Conservation (phyloP, 1,140 invertebrate genomes). For the Sitodiplosis mosellana region DNA sequence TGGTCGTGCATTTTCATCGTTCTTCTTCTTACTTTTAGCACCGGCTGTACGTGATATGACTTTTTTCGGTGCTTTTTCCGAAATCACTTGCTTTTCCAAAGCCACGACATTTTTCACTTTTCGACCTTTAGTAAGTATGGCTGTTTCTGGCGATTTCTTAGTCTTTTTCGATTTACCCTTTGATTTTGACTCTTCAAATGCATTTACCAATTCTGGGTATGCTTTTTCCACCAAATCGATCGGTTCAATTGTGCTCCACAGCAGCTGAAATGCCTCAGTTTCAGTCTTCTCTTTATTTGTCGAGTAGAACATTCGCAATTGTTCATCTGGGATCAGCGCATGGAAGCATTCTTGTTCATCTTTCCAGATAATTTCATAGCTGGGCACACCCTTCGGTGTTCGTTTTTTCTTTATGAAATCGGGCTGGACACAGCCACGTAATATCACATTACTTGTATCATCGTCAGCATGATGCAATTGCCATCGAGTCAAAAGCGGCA, state of each 20-base stretch:
- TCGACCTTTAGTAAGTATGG: no score
- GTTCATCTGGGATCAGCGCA: constrained; percentile 34
- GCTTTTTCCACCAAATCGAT: constrained; percentile 38
- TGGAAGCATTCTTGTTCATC: constrained; percentile 33
- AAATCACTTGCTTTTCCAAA: neutral
- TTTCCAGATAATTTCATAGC: constrained; percentile 52
- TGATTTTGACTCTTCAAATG: constrained; percentile 28
- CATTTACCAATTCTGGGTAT: constrained; percentile 44
- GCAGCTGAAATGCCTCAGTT: constrained; percentile 20
- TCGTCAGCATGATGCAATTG: constrained; percentile 28
- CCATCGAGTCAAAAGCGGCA: constrained; percentile 57
- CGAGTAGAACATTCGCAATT: constrained; percentile 21
- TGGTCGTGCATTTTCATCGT: constrained; percentile 11
- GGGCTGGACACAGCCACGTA: constrained; percentile 23
- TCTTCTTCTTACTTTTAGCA: constrained; percentile 6
- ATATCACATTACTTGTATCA: constrained; percentile 1
- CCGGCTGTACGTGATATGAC: constrained; percentile 4
- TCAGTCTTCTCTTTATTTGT: constrained; percentile 9
- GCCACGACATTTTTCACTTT: neutral
- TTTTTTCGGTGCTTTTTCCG: constrained; percentile 4
- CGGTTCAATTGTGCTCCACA: constrained; percentile 46
- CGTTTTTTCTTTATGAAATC: constrained; percentile 35
- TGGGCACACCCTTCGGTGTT: constrained; percentile 31
- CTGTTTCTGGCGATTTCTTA: neutral
- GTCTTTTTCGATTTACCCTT: neutral